Evolutionary conservation across 2,113 vertebrate species (phyloP).

Genomic region (Coracopsis vasa): DNA sequence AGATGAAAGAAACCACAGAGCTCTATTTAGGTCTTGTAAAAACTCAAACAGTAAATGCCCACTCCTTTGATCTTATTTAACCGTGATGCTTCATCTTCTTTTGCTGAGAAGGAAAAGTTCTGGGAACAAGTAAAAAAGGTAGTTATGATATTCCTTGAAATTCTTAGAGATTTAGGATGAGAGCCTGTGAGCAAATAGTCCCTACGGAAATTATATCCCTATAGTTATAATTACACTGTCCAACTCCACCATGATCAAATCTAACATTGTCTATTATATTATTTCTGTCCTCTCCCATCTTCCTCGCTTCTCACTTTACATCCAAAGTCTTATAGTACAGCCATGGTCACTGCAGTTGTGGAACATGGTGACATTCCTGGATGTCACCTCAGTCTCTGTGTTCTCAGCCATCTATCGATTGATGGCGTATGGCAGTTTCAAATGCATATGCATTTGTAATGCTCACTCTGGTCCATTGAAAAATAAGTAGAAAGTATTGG

Average conservation of each 20-base stretch:
- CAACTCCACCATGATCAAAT: neutral
- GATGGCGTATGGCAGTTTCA: neutral
- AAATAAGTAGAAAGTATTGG: neutral
- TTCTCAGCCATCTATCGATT: neutral
- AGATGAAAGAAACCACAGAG: constrained; percentile 47
- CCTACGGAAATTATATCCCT: neutral
- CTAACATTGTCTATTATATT: neutral
- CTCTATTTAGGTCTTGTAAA: constrained; percentile 25
- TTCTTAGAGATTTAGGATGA: neutral
- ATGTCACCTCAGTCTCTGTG: neutral
- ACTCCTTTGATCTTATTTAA: constrained; percentile 53
- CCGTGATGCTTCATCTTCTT: neutral
- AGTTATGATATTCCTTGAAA: neutral
- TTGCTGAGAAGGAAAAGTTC: neutral
- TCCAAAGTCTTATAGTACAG: neutral
- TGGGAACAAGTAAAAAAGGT: neutral
- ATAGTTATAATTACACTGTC: neutral
- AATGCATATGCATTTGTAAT: neutral
- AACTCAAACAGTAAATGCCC: constrained; percentile 20
- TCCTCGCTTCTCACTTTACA: neutral
- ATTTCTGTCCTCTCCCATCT: neutral
- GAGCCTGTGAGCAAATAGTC: neutral
- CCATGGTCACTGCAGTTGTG: neutral
- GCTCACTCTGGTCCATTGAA: neutral
- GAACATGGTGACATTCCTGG: neutral